Evolutionary conservation across 2,113 vertebrate species (phyloP), one percentile per base, ranked within the genome.

Genomic region (Rostratula benghalensis): DNA sequence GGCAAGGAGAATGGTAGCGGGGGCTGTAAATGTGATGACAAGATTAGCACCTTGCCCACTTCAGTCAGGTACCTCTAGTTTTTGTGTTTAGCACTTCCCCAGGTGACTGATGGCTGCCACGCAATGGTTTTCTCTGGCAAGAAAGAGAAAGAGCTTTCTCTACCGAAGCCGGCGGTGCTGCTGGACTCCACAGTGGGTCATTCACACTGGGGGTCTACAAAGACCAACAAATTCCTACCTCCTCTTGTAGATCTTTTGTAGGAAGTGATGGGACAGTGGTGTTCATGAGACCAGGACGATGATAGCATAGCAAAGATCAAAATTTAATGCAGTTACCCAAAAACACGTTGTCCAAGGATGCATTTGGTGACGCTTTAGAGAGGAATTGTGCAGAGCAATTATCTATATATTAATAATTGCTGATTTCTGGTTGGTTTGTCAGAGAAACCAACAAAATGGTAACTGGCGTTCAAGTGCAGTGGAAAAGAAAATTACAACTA

Each of bases 91-190:
- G n/a, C n/a, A n/a, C 69, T 59, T 81, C 68, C 90, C 69, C 45
- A 37, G 73, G 28, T 91, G 86, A 97, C 75, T 90, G 94, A 93
- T 68, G 51, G 84, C 89, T 97, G 88, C 84, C 94, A 86, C 82
- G 94, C 88, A 89, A 27, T 56, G 69, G 41, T 24, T 93, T 82
- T 31, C 81, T 93, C 92, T 83, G 91, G 78, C 69, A 75, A 60
- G 30, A 35, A 91, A 69, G 61, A 87, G 67, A 80, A 90, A 70
- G 70, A 86, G 48, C 56, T 71, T 89, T 69, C 57, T 93, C 80
- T 78, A 87, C 84, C 92, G 86, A 45, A 83, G 77, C 90, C 83
- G 76, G 43, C 75, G 71, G 35, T 53, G 68, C 53, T 81, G 73
- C 24, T 87, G 86, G 92, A 68, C 89, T 90, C 73, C 70, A 27